Evolutionary conservation across 2,888 invertebrate species (phyloP), one percentile per base, ranked within the genome.

Genomic region (Pterostichus madidus): DNA sequence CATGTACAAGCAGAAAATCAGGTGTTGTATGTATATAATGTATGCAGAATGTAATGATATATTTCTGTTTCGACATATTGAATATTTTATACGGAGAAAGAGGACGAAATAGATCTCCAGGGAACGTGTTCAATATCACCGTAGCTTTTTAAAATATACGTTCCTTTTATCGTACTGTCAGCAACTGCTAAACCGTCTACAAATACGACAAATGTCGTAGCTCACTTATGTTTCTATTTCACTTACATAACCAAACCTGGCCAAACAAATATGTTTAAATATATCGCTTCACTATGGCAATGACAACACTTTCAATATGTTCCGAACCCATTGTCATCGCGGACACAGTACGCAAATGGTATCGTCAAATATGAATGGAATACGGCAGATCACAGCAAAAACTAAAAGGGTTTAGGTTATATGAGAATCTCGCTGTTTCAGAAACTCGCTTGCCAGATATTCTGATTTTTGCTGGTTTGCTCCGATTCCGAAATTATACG

Each of bases 81-180:
- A 71, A 71, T 24, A 71, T 71, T 44, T 71, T 15, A 44, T 44
- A 11, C 15, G n/a, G 15, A 17, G 10, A 56, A 56, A 64, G 7
- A 68, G 68, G 15, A 39, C 10, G 39, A 44, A 39, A 15, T 44
- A 44, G 39, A 71, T 71, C 68, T 44, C 68, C 10, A 44, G 39
- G 10, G 68, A 15, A 0, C 68, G 39, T 71, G 68, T 44, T 71
- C 68, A 44, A 71, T 71, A 71, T 71, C 68, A 71, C 68, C 68
- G 15, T 17, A 71, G 68, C 15, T 44, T 71, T 71, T 71, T 44
- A 71, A 71, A 44, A 71, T 71, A 71, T 71, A 71, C 44, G 44
- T 71, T 71, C 68, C 17, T 44, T 71, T 71, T 71, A 71, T 71
- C 68, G 68, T 44, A 24, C 68, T 71, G 68, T 44, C 68, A 71